Percentiles rank a stretch among this genome's conserved stretches.
These are phyloP conservation scores for Heliconius sara DNA, from an alignment of 2,888 invertebrate genomes.

Conservation along the genomic window DNA sequence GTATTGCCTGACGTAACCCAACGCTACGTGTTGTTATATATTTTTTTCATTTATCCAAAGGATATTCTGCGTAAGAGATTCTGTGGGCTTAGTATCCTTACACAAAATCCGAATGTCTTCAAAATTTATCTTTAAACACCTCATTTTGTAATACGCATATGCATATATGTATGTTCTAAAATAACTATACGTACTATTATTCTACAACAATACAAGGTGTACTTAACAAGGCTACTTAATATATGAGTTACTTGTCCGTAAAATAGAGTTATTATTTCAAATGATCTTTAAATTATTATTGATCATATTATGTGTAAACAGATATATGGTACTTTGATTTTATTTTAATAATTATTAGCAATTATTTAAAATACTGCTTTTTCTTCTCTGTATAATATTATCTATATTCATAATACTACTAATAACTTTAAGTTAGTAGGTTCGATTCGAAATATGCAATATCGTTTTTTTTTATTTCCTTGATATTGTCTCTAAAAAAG, in stretches of 20 bases:
- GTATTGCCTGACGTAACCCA: neutral
- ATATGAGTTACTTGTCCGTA: slow-evolving; percentile 7
- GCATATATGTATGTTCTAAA: neutral
- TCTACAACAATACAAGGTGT: slow-evolving; percentile 36
- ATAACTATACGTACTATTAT: neutral
- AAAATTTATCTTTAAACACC: neutral
- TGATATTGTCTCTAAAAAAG: too few species aligned
- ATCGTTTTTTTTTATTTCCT: too few species aligned
- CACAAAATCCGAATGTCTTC: too few species aligned
- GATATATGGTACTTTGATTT: neutral
- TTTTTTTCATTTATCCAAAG: neutral
- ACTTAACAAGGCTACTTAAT: neutral
- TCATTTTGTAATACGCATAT: neutral
- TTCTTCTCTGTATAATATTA: too few species aligned
- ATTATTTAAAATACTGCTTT: neutral
- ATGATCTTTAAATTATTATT: neutral
- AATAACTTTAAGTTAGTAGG: too few species aligned
- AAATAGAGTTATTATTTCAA: neutral
- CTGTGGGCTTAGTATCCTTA: too few species aligned
- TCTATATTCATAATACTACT: too few species aligned
- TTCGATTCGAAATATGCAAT: too few species aligned
- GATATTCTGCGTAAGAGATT: too few species aligned
- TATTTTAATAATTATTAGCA: neutral
- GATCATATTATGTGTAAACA: neutral
- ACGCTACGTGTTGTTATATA: neutral